phyloP scores from a whole-genome alignment of 2,113 vertebrate genomes.

The Scomber scombrus region DNA sequence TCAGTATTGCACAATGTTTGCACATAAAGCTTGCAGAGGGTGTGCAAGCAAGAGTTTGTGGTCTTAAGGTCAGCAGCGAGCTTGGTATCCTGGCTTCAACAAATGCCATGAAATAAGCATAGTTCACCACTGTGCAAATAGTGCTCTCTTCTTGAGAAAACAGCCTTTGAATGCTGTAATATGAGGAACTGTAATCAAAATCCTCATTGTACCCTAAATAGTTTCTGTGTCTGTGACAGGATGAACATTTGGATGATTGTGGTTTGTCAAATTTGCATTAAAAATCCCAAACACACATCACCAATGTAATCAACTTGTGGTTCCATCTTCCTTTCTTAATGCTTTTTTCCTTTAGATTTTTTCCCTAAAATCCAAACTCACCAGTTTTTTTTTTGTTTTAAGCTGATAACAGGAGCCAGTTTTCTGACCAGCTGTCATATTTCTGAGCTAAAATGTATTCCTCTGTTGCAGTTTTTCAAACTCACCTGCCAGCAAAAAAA shows the following conservation, averaged over 20 bases:
- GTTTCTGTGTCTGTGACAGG: no score
- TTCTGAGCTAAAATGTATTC: no score
- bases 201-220: neutral
- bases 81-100: constrained; percentile 26
- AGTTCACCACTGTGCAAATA: constrained; percentile 19
- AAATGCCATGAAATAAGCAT: constrained; percentile 24
- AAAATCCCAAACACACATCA: neutral
- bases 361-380: no score
- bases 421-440: no score
- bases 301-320: no score
- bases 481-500: no score
- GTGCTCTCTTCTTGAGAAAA: constrained; percentile 11
- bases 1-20: constrained; percentile 8
- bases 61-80: constrained; percentile 12
- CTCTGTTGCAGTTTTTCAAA: no score
- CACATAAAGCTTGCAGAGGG: neutral
- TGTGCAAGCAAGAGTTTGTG: constrained; percentile 8
- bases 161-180: neutral
- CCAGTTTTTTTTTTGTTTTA: no score
- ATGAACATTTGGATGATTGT: neutral
- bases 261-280: neutral
- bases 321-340: no score
- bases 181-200: constrained; percentile 17
- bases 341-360: neutral
- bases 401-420: no score